phyloP scores from a whole-genome alignment of 2,888 invertebrate species.

The Adelognathus sp. region DNA sequence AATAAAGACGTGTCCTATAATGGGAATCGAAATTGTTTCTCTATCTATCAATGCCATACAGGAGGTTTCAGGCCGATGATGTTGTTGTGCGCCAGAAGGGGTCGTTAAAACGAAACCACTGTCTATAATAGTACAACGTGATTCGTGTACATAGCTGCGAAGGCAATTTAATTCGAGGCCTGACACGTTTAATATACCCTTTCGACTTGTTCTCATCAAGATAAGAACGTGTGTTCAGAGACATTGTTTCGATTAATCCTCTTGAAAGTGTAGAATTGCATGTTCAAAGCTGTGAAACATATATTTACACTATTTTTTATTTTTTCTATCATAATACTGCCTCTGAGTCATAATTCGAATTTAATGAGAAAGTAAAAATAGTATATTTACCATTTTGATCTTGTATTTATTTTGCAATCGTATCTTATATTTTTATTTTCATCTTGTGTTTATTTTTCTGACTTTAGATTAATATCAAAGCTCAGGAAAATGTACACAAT shows the following conservation, averaged over 20 bases:
- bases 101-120: constrained; percentile 16
- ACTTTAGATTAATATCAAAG: too few species aligned
- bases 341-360: too few species aligned
- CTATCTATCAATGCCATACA: constrained; percentile 79
- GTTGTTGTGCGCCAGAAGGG: background rate
- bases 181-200: constrained; percentile 35
- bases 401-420: too few species aligned
- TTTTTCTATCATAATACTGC: too few species aligned
- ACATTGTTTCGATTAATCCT: background rate
- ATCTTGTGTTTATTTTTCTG: too few species aligned
- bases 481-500: too few species aligned
- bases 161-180: constrained; percentile 51
- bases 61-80: constrained; percentile 33
- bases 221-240: background rate
- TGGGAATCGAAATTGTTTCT: constrained; percentile 80
- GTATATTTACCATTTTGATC: too few species aligned
- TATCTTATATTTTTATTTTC: too few species aligned
- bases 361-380: too few species aligned
- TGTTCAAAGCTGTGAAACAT: too few species aligned
- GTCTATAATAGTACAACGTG: background rate
- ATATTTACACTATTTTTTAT: background rate
- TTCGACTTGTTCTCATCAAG: constrained; percentile 20
- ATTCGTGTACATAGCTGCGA: background rate
- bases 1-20: constrained; percentile 79
- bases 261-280: too few species aligned